Conservation (phyloP, 2,113 vertebrate genomes). For the Perca fluviatilis region DNA sequence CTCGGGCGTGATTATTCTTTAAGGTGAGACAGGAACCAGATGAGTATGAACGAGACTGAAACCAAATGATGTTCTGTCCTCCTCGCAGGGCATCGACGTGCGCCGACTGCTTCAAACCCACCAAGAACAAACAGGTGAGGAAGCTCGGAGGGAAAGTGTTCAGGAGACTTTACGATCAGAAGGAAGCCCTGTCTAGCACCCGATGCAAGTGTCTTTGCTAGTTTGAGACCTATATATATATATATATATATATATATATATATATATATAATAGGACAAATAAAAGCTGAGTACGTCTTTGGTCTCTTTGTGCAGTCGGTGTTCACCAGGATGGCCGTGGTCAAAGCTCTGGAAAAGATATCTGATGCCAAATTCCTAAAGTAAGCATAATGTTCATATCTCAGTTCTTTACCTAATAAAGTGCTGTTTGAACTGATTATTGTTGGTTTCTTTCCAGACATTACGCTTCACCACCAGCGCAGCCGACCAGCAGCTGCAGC, state of each 20-base stretch:
- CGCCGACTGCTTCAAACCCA: slow-evolving; percentile 93
- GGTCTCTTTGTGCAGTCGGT: slow-evolving; percentile 86
- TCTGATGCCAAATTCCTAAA: slow-evolving; percentile 89
- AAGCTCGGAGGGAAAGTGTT: not conserved
- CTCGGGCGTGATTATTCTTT: no score
- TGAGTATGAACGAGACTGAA: no score
- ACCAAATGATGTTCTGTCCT: not conserved
- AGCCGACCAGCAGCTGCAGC: slow-evolving; percentile 82
- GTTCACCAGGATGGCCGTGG: slow-evolving; percentile 98
- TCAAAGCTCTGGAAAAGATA: slow-evolving; percentile 96
- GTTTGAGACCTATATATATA: no score
- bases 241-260: no score
- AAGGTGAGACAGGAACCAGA: no score
- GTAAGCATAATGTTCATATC: slow-evolving; percentile 75
- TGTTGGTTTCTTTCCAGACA: slow-evolving; percentile 77
- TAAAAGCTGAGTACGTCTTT: not conserved
- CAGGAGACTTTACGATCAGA: no score
- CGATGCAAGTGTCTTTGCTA: no score
- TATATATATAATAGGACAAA: not conserved
- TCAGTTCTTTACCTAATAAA: not conserved
- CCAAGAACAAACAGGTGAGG: slow-evolving; percentile 95
- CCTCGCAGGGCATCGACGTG: slow-evolving; percentile 86
- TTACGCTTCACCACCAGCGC: slow-evolving; percentile 88
- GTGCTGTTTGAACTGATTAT: not conserved
- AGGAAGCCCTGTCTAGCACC: not conserved